phyloP scores from a whole-genome alignment of 2,888 invertebrate species.

The Drosophila aldrichi region DNA sequence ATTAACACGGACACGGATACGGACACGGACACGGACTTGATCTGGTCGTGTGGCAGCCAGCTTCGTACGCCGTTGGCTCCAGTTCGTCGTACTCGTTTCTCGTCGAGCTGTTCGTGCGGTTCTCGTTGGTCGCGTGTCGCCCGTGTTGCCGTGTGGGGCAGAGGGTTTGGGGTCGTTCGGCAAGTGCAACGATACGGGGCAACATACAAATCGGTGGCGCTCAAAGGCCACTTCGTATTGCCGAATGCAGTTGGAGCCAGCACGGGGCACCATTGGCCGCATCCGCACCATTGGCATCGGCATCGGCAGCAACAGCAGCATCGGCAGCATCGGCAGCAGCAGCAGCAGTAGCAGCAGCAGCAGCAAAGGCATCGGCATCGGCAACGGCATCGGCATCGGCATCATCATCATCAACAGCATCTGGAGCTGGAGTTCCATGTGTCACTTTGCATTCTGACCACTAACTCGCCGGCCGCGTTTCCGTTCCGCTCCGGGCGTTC shows the following conservation, averaged over 20 bases:
- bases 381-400: slow-evolving; percentile 19
- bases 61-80: slow-evolving; percentile 39
- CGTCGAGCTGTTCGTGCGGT: slow-evolving; percentile 26
- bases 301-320: slow-evolving; percentile 7
- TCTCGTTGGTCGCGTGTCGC: slow-evolving; percentile 45
- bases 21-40: slow-evolving; percentile 37
- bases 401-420: slow-evolving; percentile 41
- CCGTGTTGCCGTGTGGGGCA: slow-evolving; percentile 7
- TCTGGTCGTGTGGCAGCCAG: slow-evolving; percentile 37
- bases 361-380: slow-evolving; percentile 26
- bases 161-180: slow-evolving; percentile 37
- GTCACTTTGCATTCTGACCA: slow-evolving; percentile 84
- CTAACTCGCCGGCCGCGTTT: slow-evolving; percentile 85
- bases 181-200: slow-evolving; percentile 50
- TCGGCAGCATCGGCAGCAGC: slow-evolving; percentile 21
- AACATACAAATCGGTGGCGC: slow-evolving; percentile 44
- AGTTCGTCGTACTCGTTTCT: slow-evolving; percentile 31
- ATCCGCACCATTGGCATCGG: slow-evolving; percentile 34
- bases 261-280: slow-evolving; percentile 54
- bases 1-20: neutral
- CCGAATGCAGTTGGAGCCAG: slow-evolving; percentile 59
- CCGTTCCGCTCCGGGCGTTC: slow-evolving; percentile 68
- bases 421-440: slow-evolving; percentile 70
- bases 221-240: slow-evolving; percentile 54
- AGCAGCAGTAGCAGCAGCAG: slow-evolving; percentile 22